A percentile compares a stretch with the other conserved stretches of the same genome.
These are phyloP conservation scores for Clunio marinus DNA, from an alignment of 2,888 invertebrate genomes.

Conservation along the genomic window DNA sequence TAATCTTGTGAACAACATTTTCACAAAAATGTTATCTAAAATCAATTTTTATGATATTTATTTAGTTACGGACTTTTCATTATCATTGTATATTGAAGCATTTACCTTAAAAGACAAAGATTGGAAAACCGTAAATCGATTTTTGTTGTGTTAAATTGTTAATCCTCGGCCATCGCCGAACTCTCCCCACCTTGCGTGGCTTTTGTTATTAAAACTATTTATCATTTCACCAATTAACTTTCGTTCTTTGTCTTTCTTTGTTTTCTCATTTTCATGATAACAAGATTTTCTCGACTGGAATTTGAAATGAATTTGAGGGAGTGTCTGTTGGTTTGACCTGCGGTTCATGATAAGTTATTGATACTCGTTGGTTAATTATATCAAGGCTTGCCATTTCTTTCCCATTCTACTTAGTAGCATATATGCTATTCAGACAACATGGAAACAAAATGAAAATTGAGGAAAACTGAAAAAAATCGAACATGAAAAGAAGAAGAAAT, in stretches of 20 bases:
- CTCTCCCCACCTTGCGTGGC: constrained; percentile 28
- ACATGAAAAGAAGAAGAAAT: too few relatives aligned
- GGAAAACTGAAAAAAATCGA: too few relatives aligned
- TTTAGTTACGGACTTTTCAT: too few relatives aligned
- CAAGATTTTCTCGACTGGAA: constrained; percentile 14
- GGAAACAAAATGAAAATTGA: too few relatives aligned
- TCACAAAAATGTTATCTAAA: too few relatives aligned
- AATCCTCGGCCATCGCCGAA: background rate
- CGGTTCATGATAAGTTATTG: constrained; percentile 8
- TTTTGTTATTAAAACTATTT: constrained; percentile 10
- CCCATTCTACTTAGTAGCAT: too few relatives aligned
- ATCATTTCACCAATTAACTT: constrained; percentile 8
- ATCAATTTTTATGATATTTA: too few relatives aligned
- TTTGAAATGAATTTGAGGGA: constrained; percentile 9
- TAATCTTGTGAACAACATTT: too few relatives aligned
- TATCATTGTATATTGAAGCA: too few relatives aligned
- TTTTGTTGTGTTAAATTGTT: too few relatives aligned
- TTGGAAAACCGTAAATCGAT: constrained; percentile 7
- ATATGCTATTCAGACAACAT: too few relatives aligned
- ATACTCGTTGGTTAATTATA: background rate
- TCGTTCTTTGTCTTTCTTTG: background rate
- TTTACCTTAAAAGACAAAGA: too few relatives aligned
- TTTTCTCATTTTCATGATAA: constrained; percentile 9
- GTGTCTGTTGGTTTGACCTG: constrained; percentile 20
- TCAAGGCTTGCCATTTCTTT: background rate